Evolutionary conservation across 2,113 vertebrate species (phyloP).

Genomic region (Zosterops japonicus): DNA sequence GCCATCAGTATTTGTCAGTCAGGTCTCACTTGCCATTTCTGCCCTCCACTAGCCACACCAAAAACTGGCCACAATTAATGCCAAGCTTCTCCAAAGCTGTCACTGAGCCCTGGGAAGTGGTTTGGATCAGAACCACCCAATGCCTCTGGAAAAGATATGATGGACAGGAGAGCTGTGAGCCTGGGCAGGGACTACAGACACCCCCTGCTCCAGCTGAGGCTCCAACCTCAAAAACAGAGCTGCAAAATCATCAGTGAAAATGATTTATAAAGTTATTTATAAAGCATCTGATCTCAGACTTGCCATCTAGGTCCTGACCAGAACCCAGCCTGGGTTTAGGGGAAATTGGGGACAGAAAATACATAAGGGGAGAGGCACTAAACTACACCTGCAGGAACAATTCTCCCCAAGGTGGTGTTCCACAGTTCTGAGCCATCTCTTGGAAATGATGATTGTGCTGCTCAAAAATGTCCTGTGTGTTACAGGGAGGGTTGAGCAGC

Average conservation of each 20-base stretch:
- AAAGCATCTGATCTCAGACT: not conserved
- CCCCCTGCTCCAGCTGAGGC: not conserved
- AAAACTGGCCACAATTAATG: not conserved
- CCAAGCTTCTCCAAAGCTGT: not conserved
- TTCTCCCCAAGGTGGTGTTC: not conserved
- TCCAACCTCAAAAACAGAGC: not conserved
- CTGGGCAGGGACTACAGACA: not conserved
- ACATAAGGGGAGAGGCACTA: not conserved
- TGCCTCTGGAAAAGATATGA: not conserved
- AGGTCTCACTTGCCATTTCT: not conserved
- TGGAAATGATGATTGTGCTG: not conserved
- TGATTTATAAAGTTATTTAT: not conserved
- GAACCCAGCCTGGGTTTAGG: not conserved
- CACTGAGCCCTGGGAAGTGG: not conserved
- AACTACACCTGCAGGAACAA: not conserved
- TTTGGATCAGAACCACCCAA: not conserved
- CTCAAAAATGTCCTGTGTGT: not conserved
- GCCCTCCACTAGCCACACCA: not conserved
- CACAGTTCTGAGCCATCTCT: not conserved
- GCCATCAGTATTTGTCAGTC: not conserved
- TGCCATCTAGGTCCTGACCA: not conserved
- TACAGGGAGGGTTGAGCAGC: accelerated
- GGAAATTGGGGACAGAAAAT: not conserved
- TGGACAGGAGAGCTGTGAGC: not conserved
- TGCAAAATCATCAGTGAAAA: not conserved